Percentiles rank a stretch among this genome's conserved stretches.
Conservation (phyloP, 1,140 invertebrate species). For the Drosophila virilis region DNA sequence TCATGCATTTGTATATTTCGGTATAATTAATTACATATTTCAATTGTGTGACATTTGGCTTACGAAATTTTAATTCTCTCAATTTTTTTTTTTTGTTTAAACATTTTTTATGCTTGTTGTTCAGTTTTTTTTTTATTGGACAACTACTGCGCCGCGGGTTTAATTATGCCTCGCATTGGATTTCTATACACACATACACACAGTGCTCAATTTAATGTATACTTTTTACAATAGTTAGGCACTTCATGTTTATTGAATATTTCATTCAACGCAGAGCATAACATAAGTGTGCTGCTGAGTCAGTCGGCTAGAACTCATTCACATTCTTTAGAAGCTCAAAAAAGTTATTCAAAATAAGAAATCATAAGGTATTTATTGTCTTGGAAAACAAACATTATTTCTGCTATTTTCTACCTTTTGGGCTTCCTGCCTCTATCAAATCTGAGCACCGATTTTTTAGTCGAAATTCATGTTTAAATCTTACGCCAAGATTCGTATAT, state of each 20-base stretch:
- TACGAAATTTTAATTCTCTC: conserved; percentile 59
- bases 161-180: conserved; percentile 16
- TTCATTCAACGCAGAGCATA: background rate
- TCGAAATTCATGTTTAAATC: too few species aligned
- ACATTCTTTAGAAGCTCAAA: too few species aligned
- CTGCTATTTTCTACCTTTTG: too few species aligned
- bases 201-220: conserved; percentile 21
- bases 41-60: conserved; percentile 76
- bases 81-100: conserved; percentile 21
- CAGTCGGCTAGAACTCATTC: too few species aligned
- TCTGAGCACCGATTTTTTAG: too few species aligned
- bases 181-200: conserved; percentile 32
- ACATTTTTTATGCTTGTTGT: conserved; percentile 44
- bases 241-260: conserved; percentile 18
- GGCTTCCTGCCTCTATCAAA: too few species aligned
- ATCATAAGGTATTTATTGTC: too few species aligned
- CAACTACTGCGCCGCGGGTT: conserved; percentile 29
- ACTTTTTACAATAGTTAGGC: conserved; percentile 13
- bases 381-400: too few species aligned
- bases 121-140: conserved; percentile 25
- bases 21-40: conserved; percentile 78
- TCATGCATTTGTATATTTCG: conserved; percentile 24
- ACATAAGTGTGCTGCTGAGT: too few species aligned
- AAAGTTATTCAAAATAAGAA: too few species aligned
- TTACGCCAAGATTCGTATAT: too few species aligned